Conservation (phyloP, 92 coral and sea anemone species). For the Nematostella vectensis region DNA sequence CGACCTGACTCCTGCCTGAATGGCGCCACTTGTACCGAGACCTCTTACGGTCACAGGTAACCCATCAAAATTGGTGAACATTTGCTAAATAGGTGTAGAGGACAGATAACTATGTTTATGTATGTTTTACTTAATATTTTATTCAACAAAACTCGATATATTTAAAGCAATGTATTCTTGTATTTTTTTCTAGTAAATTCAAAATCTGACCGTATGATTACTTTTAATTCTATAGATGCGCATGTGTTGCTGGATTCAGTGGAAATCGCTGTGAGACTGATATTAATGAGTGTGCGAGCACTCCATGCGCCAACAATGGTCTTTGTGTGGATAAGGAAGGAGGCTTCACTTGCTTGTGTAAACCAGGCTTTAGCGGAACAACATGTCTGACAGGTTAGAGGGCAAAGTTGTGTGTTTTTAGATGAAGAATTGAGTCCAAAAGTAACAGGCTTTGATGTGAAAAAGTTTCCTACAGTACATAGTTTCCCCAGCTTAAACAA, state of each 20-base stretch:
- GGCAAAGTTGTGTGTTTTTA: no score
- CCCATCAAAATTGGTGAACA: no score
- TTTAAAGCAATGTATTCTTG: no score
- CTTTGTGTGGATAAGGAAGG: slow-evolving; percentile 63
- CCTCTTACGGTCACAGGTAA: slow-evolving; percentile 48
- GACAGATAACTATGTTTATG: no score
- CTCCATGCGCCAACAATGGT: slow-evolving; percentile 85
- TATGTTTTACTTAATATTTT: no score
- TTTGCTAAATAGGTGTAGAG: no score
- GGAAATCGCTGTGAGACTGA: slow-evolving; percentile 69
- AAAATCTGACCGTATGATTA: no score
- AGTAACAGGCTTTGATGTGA: neutral
- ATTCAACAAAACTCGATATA: no score
- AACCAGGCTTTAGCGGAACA: slow-evolving; percentile 67
- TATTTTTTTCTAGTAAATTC: no score
- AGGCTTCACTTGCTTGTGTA: slow-evolving; percentile 75
- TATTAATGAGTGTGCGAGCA: slow-evolving; percentile 66
- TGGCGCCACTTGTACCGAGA: slow-evolving; percentile 57
- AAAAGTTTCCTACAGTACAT: no score
- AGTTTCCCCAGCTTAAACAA: no score
- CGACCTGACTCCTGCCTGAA: slow-evolving; percentile 71
- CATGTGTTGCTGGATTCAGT: slow-evolving; percentile 56
- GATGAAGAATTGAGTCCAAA: no score
- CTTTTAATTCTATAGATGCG: slow-evolving; percentile 42
- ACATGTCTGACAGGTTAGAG: slow-evolving; percentile 83